These are phyloP conservation scores for Urosaurus nigricauda DNA, from an alignment of 2,797 vertebrate species.

Conservation along the genomic window DNA sequence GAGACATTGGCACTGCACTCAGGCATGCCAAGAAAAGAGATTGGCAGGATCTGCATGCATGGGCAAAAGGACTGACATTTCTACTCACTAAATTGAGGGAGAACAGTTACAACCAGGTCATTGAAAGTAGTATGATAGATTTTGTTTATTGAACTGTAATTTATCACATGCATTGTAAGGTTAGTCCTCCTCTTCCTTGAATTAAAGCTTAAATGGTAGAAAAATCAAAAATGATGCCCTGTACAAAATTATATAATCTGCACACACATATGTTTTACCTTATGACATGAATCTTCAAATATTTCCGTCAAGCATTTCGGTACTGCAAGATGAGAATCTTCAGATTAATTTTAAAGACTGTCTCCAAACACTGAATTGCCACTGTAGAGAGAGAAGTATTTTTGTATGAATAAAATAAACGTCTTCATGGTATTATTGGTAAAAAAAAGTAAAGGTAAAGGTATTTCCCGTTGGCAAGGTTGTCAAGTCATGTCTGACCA, in stretches of 20 bases:
- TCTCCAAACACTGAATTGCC: conserved; percentile 98
- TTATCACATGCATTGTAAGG: not conserved
- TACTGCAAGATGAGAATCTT: conserved; percentile 90
- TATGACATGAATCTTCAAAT: conserved; percentile 90
- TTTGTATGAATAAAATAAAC: not conserved
- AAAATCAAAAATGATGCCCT: not conserved
- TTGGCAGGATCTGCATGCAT: not conserved
- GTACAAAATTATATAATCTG: not conserved
- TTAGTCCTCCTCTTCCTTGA: not conserved
- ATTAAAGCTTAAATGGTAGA: not conserved
- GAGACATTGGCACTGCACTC: not conserved
- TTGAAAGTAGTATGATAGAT: not conserved
- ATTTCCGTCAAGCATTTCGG: conserved; percentile 91
- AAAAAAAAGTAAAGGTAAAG: not conserved
- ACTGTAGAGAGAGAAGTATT: conserved; percentile 79
- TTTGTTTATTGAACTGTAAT: not conserved
- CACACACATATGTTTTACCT: conserved; percentile 79
- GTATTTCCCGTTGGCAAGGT: too few relatives aligned
- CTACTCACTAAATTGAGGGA: not conserved
- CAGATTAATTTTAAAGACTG: conserved; percentile 93
- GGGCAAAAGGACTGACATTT: not conserved
- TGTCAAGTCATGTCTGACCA: too few relatives aligned
- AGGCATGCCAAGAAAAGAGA: not conserved
- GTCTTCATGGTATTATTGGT: not conserved
- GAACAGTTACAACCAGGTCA: not conserved